These are phyloP conservation scores for Oncorhynchus mykiss DNA, from an alignment of 2,113 vertebrate genomes.

Conservation along the genomic window DNA sequence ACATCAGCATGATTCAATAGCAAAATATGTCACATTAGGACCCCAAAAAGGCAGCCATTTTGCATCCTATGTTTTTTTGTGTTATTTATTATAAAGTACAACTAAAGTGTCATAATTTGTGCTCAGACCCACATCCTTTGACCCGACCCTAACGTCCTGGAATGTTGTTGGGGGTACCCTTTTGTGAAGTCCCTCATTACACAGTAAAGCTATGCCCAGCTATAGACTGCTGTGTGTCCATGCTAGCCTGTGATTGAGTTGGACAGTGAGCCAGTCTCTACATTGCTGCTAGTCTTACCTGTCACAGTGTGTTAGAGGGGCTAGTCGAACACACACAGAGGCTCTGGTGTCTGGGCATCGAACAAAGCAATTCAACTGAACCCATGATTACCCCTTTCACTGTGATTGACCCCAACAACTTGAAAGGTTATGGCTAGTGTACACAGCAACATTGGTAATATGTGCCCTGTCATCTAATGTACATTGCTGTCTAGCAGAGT, in stretches of 20 bases:
- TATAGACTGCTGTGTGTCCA: slow-evolving; percentile 32
- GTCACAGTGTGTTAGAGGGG: slow-evolving; percentile 26
- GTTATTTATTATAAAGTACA: slow-evolving; percentile 1
- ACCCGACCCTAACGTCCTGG: slow-evolving; percentile 43
- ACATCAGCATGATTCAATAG: background rate
- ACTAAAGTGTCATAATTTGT: slow-evolving; percentile 40
- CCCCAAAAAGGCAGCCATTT: too few relatives aligned
- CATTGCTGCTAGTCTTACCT: slow-evolving; percentile 28
- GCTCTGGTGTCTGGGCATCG: background rate
- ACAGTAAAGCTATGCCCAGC: slow-evolving; percentile 4
- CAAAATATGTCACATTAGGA: too few relatives aligned
- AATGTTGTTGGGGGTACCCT: slow-evolving; percentile 33
- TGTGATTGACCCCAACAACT: slow-evolving; percentile 1
- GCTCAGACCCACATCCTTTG: slow-evolving; percentile 24
- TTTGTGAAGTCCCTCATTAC: slow-evolving; percentile 43
- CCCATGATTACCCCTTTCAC: slow-evolving; percentile 34
- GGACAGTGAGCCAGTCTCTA: slow-evolving; percentile 42
- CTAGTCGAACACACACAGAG: too few relatives aligned
- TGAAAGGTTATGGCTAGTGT: background rate
- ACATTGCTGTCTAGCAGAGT: slow-evolving; percentile 4
- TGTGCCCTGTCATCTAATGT: background rate
- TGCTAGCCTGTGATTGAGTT: slow-evolving; percentile 36
- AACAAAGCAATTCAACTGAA: background rate
- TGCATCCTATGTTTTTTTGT: background rate
- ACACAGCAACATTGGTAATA: too few relatives aligned